Evolutionary conservation across 2,888 invertebrate species (phyloP), one percentile per base, ranked within the genome.

Genomic region (Apamea epomidion): DNA sequence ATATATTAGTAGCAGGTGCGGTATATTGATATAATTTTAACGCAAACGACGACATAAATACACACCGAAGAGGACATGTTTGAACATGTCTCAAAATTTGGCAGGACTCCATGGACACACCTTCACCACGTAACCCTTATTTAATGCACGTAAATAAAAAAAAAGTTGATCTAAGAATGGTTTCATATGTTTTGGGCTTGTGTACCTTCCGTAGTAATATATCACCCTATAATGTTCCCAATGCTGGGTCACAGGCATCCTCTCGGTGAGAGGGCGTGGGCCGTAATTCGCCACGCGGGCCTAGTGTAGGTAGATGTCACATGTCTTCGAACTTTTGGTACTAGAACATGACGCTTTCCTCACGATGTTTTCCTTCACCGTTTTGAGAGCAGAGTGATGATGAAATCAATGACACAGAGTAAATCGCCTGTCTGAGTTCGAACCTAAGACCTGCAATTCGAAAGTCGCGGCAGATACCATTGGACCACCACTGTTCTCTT

Each of bases 11-110:
- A 71, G 54, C 88, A 90, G 88, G 90, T 90, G 88, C 64, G 83
- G 80, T 67, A 72, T 85, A 89, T 89, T 89, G 90, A 87, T 81
- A 86, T 83, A 86, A 82, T 83, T 90, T 88, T 87, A 86, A 82
- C 74, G 74, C 75, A 71, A 81, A 65, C 74, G 70, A 64, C 65
- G 51, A 72, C 68, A 68, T 86, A 81, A 77, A 82, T 75, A 74
- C 29, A 76, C 74, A 78, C 58, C 62, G 32, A 29, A 42, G n/a
- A 78, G 69, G 29, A 81, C 67, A 79, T 83, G 78, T 87, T 78
- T 81, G 75, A 76, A 77, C 77, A 75, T 65, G 79, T 78, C 83
- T 80, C 78, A 83, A 70, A 88, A 86, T 88, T 82, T 86, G 87
- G 88, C 86, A 88, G 78, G 65, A 76, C 68, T 83, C 89, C 80